These are phyloP conservation scores for Salpingus planirostris DNA, from an alignment of 2,888 invertebrate species.

Conservation along the genomic window DNA sequence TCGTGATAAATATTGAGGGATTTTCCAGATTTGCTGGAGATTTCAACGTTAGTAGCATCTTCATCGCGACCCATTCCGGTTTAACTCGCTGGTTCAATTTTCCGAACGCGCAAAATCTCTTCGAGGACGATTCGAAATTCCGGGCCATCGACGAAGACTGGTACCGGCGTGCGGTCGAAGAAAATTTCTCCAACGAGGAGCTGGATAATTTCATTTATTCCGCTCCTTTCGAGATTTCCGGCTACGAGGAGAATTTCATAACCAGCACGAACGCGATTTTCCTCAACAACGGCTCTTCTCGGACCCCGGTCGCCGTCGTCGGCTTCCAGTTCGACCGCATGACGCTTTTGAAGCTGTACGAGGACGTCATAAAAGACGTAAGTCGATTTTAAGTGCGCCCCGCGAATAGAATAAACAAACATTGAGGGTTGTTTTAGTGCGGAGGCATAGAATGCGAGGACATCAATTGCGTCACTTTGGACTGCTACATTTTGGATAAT, in stretches of 20 bases:
- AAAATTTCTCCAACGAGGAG: constrained; percentile 62
- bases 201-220: constrained; percentile 77
- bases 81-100: constrained; percentile 57
- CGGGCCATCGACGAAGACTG: constrained; percentile 78
- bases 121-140: constrained; percentile 7
- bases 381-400: no score
- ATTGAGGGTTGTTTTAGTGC: no score
- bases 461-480: no score
- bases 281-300: constrained; percentile 40
- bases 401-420: no score
- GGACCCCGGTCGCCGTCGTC: constrained; percentile 60
- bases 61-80: constrained; percentile 83
- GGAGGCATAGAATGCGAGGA: no score
- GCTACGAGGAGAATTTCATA: constrained; percentile 50
- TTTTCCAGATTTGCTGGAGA: constrained; percentile 13
- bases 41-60: constrained; percentile 45
- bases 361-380: no score
- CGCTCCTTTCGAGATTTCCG: constrained; percentile 56
- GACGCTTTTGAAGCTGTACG: constrained; percentile 65
- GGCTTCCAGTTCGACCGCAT: constrained; percentile 77
- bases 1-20: no score
- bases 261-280: constrained; percentile 81
- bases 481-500: constrained; percentile 68
- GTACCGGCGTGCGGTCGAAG: constrained; percentile 82
- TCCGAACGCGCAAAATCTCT: constrained; percentile 7